Evolutionary conservation across 2,797 vertebrate species (phyloP), one percentile per base, ranked within the genome.

Genomic region (Amblyraja radiata): DNA sequence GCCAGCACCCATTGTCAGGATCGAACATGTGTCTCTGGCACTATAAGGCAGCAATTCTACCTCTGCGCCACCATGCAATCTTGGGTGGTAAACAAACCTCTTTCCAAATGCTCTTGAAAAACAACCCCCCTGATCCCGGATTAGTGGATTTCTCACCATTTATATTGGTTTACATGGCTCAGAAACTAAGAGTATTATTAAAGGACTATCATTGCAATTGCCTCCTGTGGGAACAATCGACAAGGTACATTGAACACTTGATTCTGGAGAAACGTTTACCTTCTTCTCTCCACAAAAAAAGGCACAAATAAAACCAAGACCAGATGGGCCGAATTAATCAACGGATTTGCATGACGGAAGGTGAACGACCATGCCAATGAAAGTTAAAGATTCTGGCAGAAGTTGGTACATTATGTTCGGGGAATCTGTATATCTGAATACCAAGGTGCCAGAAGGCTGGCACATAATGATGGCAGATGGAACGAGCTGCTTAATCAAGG

Each of bases 251-350:
- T 65, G 68, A 21, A 68, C 6, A 68, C n/a, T 36, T 1, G 32
- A 68, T 3, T 68, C 28, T 14, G 16, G n/a, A 36, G 8, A 88
- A 88, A 21, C 6, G n/a, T 88, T 88, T 1, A 36, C 61, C n/a
- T 88, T 68, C 21, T 88, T 9, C 21, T 73, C 71, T 21, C 71
- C 71, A 88, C 14, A 14, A 10, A 88, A 16, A 63, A 88, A 88
- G 61, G 32, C 16, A 21, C 63, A 36, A 21, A 46, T 74, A 28
- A 74, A 39, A 28, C 39, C 71, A 76, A 11, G 9, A 6, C 90
- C 36, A 92, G 90, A 58, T 54, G 39, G 90, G 73, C 58, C 25
- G 68, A 92, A 92, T 54, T 92, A 76, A 28, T 76, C 39, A 76
- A 36, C 28, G 68, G 9, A 23, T 13, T 90, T 71, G 25, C 36